A percentile compares a stretch with the other conserved stretches of the same genome.
phyloP scores from a whole-genome alignment of 2,797 vertebrate species.

The Botia almorhae region DNA sequence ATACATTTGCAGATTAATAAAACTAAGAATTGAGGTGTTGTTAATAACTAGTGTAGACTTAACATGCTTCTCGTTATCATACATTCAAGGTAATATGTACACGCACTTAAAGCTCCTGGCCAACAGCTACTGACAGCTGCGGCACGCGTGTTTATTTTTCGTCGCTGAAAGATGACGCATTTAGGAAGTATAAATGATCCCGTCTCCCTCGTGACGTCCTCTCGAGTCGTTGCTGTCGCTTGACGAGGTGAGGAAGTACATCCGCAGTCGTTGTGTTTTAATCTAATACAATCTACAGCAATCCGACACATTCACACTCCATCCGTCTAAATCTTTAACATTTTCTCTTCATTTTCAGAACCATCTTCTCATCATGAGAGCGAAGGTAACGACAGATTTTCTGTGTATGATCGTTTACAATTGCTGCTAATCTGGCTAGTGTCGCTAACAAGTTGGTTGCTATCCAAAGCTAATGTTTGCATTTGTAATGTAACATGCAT shows the following conservation, averaged over 20 bases:
- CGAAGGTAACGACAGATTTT: conserved; percentile 82
- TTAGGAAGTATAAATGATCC: conserved; percentile 60
- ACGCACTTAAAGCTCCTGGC: not conserved
- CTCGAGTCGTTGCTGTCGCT: conserved; percentile 70
- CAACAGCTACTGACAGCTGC: not conserved
- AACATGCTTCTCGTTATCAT: too few species aligned
- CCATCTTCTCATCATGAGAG: conserved; percentile 82
- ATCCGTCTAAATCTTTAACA: conserved; percentile 61
- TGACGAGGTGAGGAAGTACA: conserved; percentile 62
- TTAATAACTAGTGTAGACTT: too few species aligned
- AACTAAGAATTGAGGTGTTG: too few species aligned
- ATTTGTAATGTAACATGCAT: too few species aligned
- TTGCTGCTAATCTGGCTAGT: not conserved
- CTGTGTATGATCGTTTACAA: not conserved
- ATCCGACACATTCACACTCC: conserved; percentile 57
- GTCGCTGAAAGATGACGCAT: conserved; percentile 69
- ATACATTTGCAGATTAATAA: too few species aligned
- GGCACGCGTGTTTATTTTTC: not conserved
- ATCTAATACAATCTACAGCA: conserved; percentile 65
- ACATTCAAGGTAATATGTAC: not conserved
- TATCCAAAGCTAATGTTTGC: not conserved
- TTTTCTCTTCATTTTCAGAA: conserved; percentile 65
- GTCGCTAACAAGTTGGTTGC: not conserved
- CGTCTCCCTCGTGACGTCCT: fast-evolving
- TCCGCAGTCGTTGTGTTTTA: fast-evolving